phyloP scores from a whole-genome alignment of 35 echinoderm and acorn worm genomes.

The Lytechinus variegatus region DNA sequence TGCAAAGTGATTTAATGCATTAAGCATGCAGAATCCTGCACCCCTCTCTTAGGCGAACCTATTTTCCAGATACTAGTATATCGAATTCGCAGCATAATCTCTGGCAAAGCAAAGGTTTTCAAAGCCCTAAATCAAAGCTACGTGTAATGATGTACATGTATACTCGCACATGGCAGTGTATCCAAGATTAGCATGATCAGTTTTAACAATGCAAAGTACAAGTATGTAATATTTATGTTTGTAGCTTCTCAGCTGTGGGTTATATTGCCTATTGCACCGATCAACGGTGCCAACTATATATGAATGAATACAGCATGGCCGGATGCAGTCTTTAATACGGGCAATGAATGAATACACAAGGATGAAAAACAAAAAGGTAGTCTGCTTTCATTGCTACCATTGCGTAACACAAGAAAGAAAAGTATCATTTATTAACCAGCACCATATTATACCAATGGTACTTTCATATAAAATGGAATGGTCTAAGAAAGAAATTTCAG shows the following conservation, averaged over 20 bases:
- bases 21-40: neutral
- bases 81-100: neutral
- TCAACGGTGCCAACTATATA: neutral
- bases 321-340: neutral
- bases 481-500: slow-evolving; percentile 18
- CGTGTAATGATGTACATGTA: neutral
- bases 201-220: neutral
- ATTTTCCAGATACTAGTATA: neutral
- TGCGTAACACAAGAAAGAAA: slow-evolving; percentile 19
- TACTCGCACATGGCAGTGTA: neutral
- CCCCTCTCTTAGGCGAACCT: neutral
- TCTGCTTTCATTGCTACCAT: slow-evolving; percentile 1
- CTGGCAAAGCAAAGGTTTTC: neutral
- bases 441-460: neutral
- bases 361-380: neutral
- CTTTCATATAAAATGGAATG: neutral
- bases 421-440: neutral
- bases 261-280: neutral
- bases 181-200: neutral
- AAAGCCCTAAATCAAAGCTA: too few species aligned
- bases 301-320: neutral
- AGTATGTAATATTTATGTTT: neutral
- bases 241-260: neutral
- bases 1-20: neutral
- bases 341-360: slow-evolving; percentile 2